Evolutionary conservation across 2,888 invertebrate species (phyloP), one percentile per base, ranked within the genome.

Genomic region (Tachina lurida): DNA sequence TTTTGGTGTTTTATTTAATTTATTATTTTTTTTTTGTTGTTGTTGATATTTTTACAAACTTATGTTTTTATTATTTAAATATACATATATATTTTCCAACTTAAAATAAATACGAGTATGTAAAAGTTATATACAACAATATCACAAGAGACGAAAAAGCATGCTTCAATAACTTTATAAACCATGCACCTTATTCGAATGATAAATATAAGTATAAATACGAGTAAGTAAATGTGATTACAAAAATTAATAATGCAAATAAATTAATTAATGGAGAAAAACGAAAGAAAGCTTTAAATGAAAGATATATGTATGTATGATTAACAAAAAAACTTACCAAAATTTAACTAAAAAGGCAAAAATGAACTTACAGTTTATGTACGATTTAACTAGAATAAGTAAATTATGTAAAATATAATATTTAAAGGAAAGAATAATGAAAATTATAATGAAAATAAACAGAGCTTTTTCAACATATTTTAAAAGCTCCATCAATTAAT

Each of bases 71-170:
- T 56, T 19, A 71, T 63, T 74, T 62, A 81, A 60, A 77, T 87
- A 88, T 88, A 77, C 87, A 88, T 88, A 88, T 88, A 88, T 88
- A 88, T 87, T 88, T 88, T 88, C 87, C 88, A 88, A 88, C 82
- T 85, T 70, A 87, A 71, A 83, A 71, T 70, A 82, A 62, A 65
- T 49, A 41, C 62, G 19, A 62, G 58, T 49, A 41, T 68, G 19
- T 80, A 68, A 70, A 58, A 73, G 78, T 71, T 82, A 78, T 78
- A 49, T 79, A 79, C 70, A 79, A 71, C 54, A 73, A 67, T 49
- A 73, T 47, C 47, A 47, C 56, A 77, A 68, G 43, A 60, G 45
- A 58, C 41, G 45, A 62, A 78, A 68, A 67, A n/a, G 56, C 70
- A 86, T 86, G 87, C 84, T 84, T 84, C 82, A 80, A n/a, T 87